Conservation (phyloP, 2,113 vertebrate species). For the Bothrops jararaca region DNA sequence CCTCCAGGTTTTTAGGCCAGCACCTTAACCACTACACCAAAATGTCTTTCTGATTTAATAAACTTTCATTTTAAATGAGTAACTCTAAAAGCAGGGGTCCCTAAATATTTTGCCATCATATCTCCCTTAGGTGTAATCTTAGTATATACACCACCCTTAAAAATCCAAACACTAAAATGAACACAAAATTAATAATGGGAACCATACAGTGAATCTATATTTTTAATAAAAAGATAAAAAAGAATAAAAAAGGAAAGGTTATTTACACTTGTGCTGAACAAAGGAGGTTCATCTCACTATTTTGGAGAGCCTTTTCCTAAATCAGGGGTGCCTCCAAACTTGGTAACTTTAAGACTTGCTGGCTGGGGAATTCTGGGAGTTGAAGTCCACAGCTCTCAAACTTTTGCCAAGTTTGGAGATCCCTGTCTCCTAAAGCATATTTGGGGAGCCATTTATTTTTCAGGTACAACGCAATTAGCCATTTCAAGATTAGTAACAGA, state of each 20-base stretch:
- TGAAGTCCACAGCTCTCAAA: background rate
- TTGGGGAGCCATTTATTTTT: background rate
- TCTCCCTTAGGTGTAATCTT: background rate
- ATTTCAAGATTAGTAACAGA: background rate
- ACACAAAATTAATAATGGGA: background rate
- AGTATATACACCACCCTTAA: background rate
- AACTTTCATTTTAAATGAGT: slow-evolving; percentile 29
- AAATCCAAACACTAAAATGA: background rate
- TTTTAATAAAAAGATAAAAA: background rate
- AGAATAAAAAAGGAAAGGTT: background rate
- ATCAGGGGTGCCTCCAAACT: background rate
- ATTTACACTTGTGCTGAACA: background rate
- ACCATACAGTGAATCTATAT: background rate
- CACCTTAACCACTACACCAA: background rate
- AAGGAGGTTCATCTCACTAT: background rate
- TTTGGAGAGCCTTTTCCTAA: background rate
- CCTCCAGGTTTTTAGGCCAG: background rate
- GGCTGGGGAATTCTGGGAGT: background rate
- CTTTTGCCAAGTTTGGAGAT: background rate
- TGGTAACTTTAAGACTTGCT: background rate
- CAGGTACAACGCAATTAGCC: background rate
- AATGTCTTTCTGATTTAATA: slow-evolving; percentile 1
- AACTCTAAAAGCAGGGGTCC: background rate
- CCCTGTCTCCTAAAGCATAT: background rate
- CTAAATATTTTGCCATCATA: background rate